A percentile compares a stretch with the other conserved stretches of the same genome.
Conservation (phyloP, 2,888 invertebrate genomes). For the Dromius quadrimaculatus region DNA sequence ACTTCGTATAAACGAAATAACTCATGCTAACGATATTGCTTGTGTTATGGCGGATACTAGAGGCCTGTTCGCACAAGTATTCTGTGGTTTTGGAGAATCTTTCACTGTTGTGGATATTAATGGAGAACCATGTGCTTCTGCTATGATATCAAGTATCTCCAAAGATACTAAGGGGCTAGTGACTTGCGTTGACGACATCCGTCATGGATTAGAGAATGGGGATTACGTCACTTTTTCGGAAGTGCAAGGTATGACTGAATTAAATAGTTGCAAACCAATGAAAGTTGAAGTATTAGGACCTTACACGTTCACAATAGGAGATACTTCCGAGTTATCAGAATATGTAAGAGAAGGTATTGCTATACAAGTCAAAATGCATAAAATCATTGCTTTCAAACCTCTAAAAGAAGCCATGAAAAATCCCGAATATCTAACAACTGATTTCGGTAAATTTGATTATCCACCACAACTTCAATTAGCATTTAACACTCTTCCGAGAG, state of each 20-base stretch:
- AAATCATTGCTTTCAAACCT: constrained; percentile 83
- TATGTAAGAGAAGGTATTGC: constrained; percentile 94
- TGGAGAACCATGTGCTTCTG: constrained; percentile 91
- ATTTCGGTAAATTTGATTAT: constrained; percentile 95
- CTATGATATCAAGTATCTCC: constrained; percentile 94
- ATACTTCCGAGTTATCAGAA: constrained; percentile 82
- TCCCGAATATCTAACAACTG: constrained; percentile 89
- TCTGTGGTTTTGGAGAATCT: constrained; percentile 95
- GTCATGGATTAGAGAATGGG: constrained; percentile 97
- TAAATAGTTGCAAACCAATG: constrained; percentile 90
- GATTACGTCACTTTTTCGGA: constrained; percentile 97
- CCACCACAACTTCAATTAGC: constrained; percentile 90
- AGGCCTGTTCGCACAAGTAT: constrained; percentile 94
- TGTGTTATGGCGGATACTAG: constrained; percentile 90
- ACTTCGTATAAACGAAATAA: constrained; percentile 82
- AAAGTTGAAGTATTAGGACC: constrained; percentile 94
- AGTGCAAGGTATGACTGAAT: constrained; percentile 94
- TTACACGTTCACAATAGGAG: constrained; percentile 97
- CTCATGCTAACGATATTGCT: constrained; percentile 85
- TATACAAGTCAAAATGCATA: constrained; percentile 96
- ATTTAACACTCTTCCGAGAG: constrained; percentile 82
- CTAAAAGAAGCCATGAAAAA: constrained; percentile 80
- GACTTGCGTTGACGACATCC: constrained; percentile 94
- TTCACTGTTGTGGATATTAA: constrained; percentile 91
- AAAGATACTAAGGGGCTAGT: constrained; percentile 88